Percentiles rank a stretch among this genome's conserved stretches.
Conservation (phyloP, 2,113 vertebrate species). For the Ranitomeya imitator region DNA sequence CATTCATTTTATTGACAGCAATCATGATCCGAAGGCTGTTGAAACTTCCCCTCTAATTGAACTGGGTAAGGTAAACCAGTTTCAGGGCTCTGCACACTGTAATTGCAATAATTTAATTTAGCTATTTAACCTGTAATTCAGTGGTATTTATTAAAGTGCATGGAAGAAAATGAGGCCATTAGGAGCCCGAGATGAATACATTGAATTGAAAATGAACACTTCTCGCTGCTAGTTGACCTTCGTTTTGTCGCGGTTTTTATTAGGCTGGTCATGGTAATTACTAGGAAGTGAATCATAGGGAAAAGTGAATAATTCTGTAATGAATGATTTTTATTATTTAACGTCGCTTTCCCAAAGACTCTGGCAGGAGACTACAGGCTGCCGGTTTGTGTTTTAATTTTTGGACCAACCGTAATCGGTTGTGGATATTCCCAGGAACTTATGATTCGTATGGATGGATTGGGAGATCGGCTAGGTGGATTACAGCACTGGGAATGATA, state of each 20-base stretch:
- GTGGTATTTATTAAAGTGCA: slow-evolving; percentile 99
- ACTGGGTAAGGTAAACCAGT: slow-evolving; percentile 88
- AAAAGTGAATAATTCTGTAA: slow-evolving; percentile 93
- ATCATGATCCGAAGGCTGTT: slow-evolving; percentile 78
- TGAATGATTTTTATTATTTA: slow-evolving; percentile 94
- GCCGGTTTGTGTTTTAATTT: slow-evolving; percentile 71
- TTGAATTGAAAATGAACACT: slow-evolving; percentile 98
- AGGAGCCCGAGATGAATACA: slow-evolving; percentile 97
- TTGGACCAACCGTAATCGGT: slow-evolving; percentile 68
- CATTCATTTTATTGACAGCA: slow-evolving; percentile 78
- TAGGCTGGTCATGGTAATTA: slow-evolving; percentile 95
- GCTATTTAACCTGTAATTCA: slow-evolving; percentile 99
- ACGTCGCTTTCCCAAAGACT: slow-evolving; percentile 78
- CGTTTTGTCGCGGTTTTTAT: slow-evolving; percentile 95
- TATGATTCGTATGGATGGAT: background rate
- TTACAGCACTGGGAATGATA: background rate
- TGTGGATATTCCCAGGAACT: slow-evolving; percentile 43
- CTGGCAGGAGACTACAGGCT: slow-evolving; percentile 56
- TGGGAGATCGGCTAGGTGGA: background rate
- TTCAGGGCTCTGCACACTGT: slow-evolving; percentile 82
- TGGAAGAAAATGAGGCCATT: slow-evolving; percentile 98
- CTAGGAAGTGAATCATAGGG: slow-evolving; percentile 89
- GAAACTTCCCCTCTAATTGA: slow-evolving; percentile 87
- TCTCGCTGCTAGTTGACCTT: slow-evolving; percentile 99
- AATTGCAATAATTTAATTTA: slow-evolving; percentile 99